Conservation (phyloP, 2,113 vertebrate genomes). For the Eublepharis macularius region DNA sequence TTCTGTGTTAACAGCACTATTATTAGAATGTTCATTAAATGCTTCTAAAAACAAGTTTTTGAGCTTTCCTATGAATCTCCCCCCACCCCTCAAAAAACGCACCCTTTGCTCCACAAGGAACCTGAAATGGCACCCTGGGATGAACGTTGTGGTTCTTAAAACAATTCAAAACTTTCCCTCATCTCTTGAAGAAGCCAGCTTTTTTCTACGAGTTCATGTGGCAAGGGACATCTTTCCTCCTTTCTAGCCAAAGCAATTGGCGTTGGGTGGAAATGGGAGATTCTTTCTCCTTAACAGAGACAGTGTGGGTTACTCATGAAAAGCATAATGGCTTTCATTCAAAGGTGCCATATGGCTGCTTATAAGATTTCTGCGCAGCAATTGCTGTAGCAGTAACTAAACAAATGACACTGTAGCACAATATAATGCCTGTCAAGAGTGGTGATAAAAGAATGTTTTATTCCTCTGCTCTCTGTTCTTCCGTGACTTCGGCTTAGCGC, state of each 20-base stretch:
- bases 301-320: constrained; percentile 72
- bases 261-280: constrained; percentile 66
- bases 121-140: background rate
- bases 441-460: constrained; percentile 76
- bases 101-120: background rate
- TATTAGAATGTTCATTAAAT: background rate
- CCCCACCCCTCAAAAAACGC: background rate
- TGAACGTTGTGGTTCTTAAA: constrained; percentile 46
- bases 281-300: constrained; percentile 64
- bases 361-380: constrained; percentile 73
- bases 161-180: constrained; percentile 52
- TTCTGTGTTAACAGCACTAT: background rate
- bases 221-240: constrained; percentile 63
- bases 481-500: constrained; percentile 51
- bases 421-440: constrained; percentile 76
- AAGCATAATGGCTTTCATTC: constrained; percentile 76
- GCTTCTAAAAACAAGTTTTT: background rate
- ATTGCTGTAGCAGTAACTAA: constrained; percentile 75
- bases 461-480: constrained; percentile 70
- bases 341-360: constrained; percentile 73
- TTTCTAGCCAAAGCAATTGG: constrained; percentile 67
- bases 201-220: constrained; percentile 55
- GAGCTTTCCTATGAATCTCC: too few species aligned
- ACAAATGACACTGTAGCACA: constrained; percentile 76
- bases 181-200: constrained; percentile 30